These are phyloP conservation scores for Lagocephalus sceleratus DNA, from an alignment of 2,797 vertebrate species.

Conservation along the genomic window DNA sequence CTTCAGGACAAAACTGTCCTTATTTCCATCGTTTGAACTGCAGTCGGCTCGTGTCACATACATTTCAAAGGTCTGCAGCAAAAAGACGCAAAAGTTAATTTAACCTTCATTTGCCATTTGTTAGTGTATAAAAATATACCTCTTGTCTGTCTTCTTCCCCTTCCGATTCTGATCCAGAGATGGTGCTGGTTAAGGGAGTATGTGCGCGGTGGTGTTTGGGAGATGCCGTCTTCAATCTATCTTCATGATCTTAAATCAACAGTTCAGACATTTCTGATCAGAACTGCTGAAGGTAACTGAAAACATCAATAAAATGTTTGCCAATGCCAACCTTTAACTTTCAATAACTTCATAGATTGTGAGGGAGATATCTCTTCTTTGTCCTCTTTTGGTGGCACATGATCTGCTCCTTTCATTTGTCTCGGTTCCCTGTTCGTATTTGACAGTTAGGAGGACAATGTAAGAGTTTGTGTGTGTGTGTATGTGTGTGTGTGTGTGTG, in stretches of 20 bases:
- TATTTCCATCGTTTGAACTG: slow-evolving; percentile 76
- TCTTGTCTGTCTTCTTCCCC: slow-evolving; percentile 88
- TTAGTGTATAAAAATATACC: slow-evolving; percentile 60
- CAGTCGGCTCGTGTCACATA: slow-evolving; percentile 92
- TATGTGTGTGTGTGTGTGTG: not conserved
- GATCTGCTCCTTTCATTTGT: slow-evolving; percentile 33
- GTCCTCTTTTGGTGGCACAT: slow-evolving; percentile 30
- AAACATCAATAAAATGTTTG: not conserved
- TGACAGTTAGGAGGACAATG: not conserved
- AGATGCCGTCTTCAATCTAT: slow-evolving; percentile 83
- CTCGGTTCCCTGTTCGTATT: slow-evolving; percentile 47
- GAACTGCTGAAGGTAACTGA: not conserved
- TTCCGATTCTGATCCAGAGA: slow-evolving; percentile 93
- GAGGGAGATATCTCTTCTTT: slow-evolving; percentile 27
- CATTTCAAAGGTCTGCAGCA: slow-evolving; percentile 85
- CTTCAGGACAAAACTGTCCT: slow-evolving; percentile 86
- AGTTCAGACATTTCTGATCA: not conserved
- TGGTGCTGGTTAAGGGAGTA: slow-evolving; percentile 82
- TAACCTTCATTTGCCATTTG: not conserved
- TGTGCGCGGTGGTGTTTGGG: slow-evolving; percentile 86
- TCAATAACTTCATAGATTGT: slow-evolving; percentile 49
- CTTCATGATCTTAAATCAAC: slow-evolving; percentile 74
- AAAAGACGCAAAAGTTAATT: not conserved
- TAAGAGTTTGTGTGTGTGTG: not conserved
- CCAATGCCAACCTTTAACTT: slow-evolving; percentile 66